Base-by-base conservation (phyloP, 2,113 vertebrate genomes). In the Geococcyx californianus region DNA sequence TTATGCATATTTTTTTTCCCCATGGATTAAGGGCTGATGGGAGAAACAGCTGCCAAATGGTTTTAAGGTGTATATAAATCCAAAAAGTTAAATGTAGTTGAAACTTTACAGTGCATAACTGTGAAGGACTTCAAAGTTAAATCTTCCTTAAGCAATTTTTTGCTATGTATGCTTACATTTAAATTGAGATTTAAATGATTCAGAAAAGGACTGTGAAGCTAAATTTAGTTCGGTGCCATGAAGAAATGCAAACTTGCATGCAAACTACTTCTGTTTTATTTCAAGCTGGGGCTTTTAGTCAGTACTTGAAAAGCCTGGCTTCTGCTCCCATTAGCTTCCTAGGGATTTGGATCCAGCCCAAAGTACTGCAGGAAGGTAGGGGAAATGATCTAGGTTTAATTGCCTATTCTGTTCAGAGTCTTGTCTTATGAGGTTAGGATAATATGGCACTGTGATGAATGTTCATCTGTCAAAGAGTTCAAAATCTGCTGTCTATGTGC, bases 301-400 rank as follows among this genome's bases (percentile, higher is more conserved):
- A 66, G 63, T 54, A 69, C 72, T 90, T 91, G 90, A 87, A 93
- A 90, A 90, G 69, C 58, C 60, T 96, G 88, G 76, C 69, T 93
- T 90, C 69, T 92, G 80, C 80, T 87, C 93, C 83, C 73, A 25
- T 69, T 88, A 86, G 93, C 93, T 79, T 89, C 66, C 25, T 49
- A 81, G 83, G 76, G 92, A 89, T 64, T 93, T 96, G 96, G 95
- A 95, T 72, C 17, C 51, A 84, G 77, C 84, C 92, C 92, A 94
- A 75, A 72, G 62, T 49, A 66, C 84, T 75, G 49, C 80, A 34
- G 74, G 77, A 91, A 87, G 83, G 92, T 88, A 93, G 72, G 80
- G 76, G 79, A 90, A 92, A 84, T 38, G 36, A 55, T 95, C 54
- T 56, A 49, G 66, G 73, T 90, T 92, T 81, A 90, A 95, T 82